Conservation (phyloP, 2,113 vertebrate species). For the Leuciscus idus region DNA sequence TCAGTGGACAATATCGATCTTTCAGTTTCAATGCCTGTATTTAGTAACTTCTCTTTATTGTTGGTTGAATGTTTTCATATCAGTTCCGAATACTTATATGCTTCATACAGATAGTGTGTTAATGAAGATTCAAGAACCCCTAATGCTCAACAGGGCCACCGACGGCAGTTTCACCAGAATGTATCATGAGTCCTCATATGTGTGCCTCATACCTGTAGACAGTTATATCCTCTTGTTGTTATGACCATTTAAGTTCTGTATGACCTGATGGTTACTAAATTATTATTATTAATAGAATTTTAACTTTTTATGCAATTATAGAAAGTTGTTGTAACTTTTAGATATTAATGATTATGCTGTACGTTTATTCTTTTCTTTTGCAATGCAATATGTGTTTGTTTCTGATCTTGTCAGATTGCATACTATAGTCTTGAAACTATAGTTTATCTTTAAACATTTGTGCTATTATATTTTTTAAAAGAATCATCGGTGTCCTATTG, state of each 20-base stretch:
- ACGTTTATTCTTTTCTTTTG: constrained; percentile 35
- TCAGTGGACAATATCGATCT: neutral
- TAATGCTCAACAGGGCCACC: constrained; percentile 53
- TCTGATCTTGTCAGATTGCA: neutral
- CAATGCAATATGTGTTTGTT: constrained; percentile 32
- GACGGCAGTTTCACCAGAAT: constrained; percentile 57
- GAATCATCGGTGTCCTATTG: neutral
- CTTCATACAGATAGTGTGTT: constrained; percentile 16
- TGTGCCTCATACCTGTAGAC: constrained; percentile 10
- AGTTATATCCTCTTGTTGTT: neutral
- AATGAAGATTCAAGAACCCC: constrained; percentile 28
- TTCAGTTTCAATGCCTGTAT: neutral
- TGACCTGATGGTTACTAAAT: constrained; percentile 5
- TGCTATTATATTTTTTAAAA: neutral
- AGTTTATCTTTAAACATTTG: constrained; percentile 28
- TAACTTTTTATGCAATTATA: constrained; percentile 11
- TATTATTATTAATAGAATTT: constrained; percentile 26
- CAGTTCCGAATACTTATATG: neutral
- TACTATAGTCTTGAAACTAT: constrained; percentile 21
- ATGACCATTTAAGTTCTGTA: constrained; percentile 43
- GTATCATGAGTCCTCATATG: constrained; percentile 33
- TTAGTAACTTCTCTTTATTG: neutral
- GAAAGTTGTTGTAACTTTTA: constrained; percentile 51
- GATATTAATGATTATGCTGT: constrained; percentile 34
- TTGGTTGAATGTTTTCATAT: constrained; percentile 1